These are phyloP conservation scores for Drosophila peninsularis DNA, from an alignment of 2,888 invertebrate genomes.

Conservation along the genomic window DNA sequence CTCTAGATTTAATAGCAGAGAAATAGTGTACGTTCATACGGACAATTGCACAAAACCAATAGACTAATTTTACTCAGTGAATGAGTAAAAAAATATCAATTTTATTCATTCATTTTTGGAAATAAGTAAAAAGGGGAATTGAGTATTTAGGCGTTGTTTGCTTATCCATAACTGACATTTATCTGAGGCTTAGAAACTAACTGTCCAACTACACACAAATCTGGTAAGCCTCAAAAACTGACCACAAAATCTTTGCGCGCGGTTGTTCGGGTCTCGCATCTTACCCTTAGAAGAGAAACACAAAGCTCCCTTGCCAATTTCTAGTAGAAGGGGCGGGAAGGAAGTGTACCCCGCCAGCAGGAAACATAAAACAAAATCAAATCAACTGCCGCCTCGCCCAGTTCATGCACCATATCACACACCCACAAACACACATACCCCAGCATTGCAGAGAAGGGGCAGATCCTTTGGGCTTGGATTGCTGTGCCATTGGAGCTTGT, in stretches of 20 bases:
- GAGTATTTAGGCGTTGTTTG: not conserved
- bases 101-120: too few species aligned
- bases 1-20: too few species aligned
- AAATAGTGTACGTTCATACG: too few species aligned
- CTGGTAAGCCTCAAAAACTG: conserved; percentile 60
- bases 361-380: conserved; percentile 78
- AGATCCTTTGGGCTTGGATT: conserved; percentile 53
- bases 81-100: too few species aligned
- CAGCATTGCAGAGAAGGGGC: conserved; percentile 3
- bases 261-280: conserved; percentile 16
- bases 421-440: conserved; percentile 11
- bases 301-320: not conserved
- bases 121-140: too few species aligned
- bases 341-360: conserved; percentile 61
- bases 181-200: conserved; percentile 13
- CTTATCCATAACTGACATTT: conserved; percentile 7
- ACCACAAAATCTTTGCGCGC: conserved; percentile 62
- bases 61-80: too few species aligned
- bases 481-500: conserved; percentile 83
- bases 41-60: too few species aligned
- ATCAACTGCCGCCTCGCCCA: conserved; percentile 71
- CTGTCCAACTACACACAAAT: conserved; percentile 14
- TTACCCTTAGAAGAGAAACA: conserved; percentile 32
- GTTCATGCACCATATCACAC: conserved; percentile 31
- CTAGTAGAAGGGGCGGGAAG: conserved; percentile 25